Percentiles rank a stretch among this genome's conserved stretches.
Conservation (phyloP, 1,140 invertebrate genomes). For the Drosophila saltans region DNA sequence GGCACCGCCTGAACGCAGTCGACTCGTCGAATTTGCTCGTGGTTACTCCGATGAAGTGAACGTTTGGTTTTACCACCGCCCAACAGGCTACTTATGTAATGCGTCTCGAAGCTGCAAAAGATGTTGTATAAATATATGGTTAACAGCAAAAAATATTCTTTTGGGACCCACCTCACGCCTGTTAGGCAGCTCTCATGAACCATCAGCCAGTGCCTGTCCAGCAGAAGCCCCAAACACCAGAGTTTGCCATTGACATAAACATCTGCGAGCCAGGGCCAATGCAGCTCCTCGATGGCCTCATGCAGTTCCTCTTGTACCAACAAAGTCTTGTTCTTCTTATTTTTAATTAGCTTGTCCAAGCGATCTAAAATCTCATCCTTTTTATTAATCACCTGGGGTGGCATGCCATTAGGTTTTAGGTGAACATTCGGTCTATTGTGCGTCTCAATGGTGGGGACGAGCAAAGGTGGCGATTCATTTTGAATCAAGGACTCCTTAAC, state of each 20-base stretch:
- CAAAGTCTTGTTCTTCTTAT: constrained; percentile 69
- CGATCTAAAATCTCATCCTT: constrained; percentile 74
- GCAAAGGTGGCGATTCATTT: constrained; percentile 4
- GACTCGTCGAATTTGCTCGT: constrained; percentile 87
- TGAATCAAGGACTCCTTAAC: constrained; percentile 18
- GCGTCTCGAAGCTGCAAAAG: constrained; percentile 84
- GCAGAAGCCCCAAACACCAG: constrained; percentile 86
- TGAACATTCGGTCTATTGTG: constrained; percentile 70
- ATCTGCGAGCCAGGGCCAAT: constrained; percentile 88
- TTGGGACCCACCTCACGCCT: constrained; percentile 84
- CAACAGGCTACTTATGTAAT: constrained; percentile 87
- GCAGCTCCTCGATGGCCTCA: constrained; percentile 70
- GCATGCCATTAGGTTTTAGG: constrained; percentile 59
- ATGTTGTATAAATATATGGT: background rate
- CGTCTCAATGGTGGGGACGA: constrained; percentile 65
- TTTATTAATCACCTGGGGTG: constrained; percentile 53
- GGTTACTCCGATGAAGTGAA: constrained; percentile 85
- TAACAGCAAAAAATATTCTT: background rate
- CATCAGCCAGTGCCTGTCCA: constrained; percentile 87
- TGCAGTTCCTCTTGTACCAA: constrained; percentile 71
- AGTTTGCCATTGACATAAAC: constrained; percentile 87
- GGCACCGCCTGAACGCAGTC: constrained; percentile 84
- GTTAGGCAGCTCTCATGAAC: constrained; percentile 85
- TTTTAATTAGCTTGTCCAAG: constrained; percentile 63
- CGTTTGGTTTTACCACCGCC: constrained; percentile 85